Evolutionary conservation across 2,888 invertebrate genomes (phyloP).

Genomic region (Morinoia aosen): DNA sequence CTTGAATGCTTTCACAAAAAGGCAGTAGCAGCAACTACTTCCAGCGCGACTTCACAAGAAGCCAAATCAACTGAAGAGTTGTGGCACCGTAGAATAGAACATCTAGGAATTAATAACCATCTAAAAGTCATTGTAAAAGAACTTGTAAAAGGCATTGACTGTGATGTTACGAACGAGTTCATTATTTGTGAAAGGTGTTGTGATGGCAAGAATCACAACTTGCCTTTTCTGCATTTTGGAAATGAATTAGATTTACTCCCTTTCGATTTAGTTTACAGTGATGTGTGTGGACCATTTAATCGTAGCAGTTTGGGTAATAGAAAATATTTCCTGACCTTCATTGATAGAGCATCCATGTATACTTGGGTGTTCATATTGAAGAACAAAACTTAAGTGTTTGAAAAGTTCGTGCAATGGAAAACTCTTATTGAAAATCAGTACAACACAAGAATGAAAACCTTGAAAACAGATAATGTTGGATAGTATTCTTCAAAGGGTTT

Average conservation of each 20-base stretch:
- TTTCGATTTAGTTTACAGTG: neutral
- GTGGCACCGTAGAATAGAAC: neutral
- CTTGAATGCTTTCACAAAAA: neutral
- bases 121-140: neutral
- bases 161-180: neutral
- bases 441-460: neutral
- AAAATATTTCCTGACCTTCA: conserved; percentile 25
- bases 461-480: neutral
- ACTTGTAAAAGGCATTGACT: neutral
- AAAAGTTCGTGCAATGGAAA: neutral
- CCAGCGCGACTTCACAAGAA: neutral
- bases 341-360: neutral
- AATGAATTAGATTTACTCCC: too few relatives aligned
- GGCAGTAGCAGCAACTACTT: neutral
- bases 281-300: conserved; percentile 7
- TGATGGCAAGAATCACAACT: neutral
- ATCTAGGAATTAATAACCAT: neutral
- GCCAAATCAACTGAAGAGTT: neutral
- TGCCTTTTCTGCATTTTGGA: neutral
- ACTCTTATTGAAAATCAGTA: neutral
- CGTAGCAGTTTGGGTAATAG: neutral
- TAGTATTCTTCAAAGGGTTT: neutral
- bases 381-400: neutral
- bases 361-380: conserved; percentile 17
- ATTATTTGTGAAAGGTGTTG: neutral